Percentiles rank a stretch among this genome's conserved stretches.
Evolutionary conservation across 2,888 invertebrate species (phyloP).

Genomic region (Aporophyla lueneburgensis): DNA sequence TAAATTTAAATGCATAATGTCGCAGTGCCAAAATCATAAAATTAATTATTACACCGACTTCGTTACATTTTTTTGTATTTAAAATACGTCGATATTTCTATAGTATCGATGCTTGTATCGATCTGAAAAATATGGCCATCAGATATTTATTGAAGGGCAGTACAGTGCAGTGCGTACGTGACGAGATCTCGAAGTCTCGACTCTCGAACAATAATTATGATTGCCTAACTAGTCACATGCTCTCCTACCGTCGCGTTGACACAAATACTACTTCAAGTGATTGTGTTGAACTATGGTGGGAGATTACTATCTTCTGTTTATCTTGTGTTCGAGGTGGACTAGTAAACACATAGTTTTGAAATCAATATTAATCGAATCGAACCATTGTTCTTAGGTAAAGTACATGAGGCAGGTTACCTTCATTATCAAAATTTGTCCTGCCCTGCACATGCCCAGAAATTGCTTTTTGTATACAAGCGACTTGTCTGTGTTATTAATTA

Average conservation of each 20-base stretch:
- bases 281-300: conserved; percentile 36
- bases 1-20: conserved; percentile 9
- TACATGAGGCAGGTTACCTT: background rate
- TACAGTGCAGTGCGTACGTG: conserved; percentile 57
- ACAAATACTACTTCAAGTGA: conserved; percentile 69
- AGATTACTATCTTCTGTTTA: conserved; percentile 45
- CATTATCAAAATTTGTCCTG: background rate
- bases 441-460: background rate
- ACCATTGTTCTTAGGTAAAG: background rate
- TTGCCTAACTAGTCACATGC: conserved; percentile 76
- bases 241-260: conserved; percentile 72
- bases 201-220: conserved; percentile 62
- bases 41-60: no score
- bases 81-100: background rate
- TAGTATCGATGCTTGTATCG: background rate
- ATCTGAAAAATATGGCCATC: conserved; percentile 23
- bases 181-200: conserved; percentile 51
- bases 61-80: no score
- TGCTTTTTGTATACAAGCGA: background rate
- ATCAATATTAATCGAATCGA: conserved; percentile 21
- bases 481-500: background rate
- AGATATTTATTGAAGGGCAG: conserved; percentile 58
- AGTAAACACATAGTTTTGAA: conserved; percentile 7
- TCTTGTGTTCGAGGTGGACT: conserved; percentile 19
- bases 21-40: background rate